Conservation (phyloP, 2,888 invertebrate genomes). For the Alloscopus bannaensis region DNA sequence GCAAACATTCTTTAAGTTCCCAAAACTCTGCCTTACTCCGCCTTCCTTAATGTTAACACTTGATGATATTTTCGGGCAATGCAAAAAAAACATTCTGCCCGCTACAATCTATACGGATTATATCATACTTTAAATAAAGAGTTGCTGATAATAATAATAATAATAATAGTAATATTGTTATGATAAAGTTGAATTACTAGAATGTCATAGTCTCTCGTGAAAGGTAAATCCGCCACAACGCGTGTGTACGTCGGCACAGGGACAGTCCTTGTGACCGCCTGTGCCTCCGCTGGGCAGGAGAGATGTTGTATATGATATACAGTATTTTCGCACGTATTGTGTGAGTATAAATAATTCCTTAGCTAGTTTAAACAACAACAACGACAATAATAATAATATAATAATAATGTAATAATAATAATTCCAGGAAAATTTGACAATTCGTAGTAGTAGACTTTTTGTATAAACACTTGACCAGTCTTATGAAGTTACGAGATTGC, state of each 20-base stretch:
- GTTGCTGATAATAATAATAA: constrained; percentile 19
- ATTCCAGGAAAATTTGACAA: constrained; percentile 62
- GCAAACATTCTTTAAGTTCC: constrained; percentile 62
- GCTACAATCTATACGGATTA: too few species aligned
- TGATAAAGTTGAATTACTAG: constrained; percentile 49
- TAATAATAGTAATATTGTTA: constrained; percentile 25
- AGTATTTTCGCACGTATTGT: too few species aligned
- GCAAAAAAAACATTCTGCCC: too few species aligned
- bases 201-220: constrained; percentile 57
- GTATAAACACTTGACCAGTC: constrained; percentile 66
- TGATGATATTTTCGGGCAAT: too few species aligned
- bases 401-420: constrained; percentile 50
- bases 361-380: constrained; percentile 51
- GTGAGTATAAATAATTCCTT: constrained; percentile 35
- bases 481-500: constrained; percentile 69
- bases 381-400: constrained; percentile 41
- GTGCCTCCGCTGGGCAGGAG: constrained; percentile 35
- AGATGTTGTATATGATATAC: constrained; percentile 31
- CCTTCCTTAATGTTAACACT: too few species aligned
- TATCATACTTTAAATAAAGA: constrained; percentile 39
- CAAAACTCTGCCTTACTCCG: too few species aligned
- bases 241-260: not conserved
- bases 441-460: constrained; percentile 62
- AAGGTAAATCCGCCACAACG: constrained; percentile 46
- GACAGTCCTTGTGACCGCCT: not conserved